Evolutionary conservation across 1,140 invertebrate species (phyloP), one percentile per base, ranked within the genome.

Genomic region (Cotesia chilonis): DNA sequence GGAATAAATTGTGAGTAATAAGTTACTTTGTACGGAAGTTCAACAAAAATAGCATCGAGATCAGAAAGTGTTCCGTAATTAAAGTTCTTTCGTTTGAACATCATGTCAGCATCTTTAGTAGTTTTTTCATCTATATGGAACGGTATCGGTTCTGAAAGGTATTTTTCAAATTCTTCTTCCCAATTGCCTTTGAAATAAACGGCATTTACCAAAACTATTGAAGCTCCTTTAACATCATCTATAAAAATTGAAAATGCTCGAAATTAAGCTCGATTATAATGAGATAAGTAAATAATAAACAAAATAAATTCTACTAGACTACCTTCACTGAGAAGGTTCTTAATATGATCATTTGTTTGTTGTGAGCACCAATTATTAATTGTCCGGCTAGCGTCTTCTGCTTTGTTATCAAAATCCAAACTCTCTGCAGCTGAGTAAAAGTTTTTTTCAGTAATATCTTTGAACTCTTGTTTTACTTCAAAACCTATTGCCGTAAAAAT

Each of bases 151-250:
- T 57, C 73, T 37, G 10, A 78, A 70, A 59, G 69, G 38, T 17
- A 28, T 28, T 28, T 28, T 28, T 83, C 72, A 79, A 90, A 90
- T 70, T 76, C 77, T 64, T 85, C 55, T 52, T 77, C 63, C 89
- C 89, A 90, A 65, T 72, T 75, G 12, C 85, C 75, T 83, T 95
- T 96, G 84, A 96, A 97, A 81, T 96, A 95, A 47, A 96, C 88
- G 6, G 94, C 94, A 85, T 96, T 96, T 2, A 95, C 85, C 1
- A 96, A 84, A 5, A 96, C 89, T 20, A 95, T 71, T 68, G 85
- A 88, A 75, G 90, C 91, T 35, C 85, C 52, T 14, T 68, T 6
- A 65, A 64, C 61, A 66, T 54, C n/a, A 69, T 36, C 54, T 55
- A 52, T 36, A 35, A 41, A 47, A 68, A 12, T 20, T 9, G 1